phyloP scores from a whole-genome alignment of 2,888 invertebrate species.

The Machimus rusticus region DNA sequence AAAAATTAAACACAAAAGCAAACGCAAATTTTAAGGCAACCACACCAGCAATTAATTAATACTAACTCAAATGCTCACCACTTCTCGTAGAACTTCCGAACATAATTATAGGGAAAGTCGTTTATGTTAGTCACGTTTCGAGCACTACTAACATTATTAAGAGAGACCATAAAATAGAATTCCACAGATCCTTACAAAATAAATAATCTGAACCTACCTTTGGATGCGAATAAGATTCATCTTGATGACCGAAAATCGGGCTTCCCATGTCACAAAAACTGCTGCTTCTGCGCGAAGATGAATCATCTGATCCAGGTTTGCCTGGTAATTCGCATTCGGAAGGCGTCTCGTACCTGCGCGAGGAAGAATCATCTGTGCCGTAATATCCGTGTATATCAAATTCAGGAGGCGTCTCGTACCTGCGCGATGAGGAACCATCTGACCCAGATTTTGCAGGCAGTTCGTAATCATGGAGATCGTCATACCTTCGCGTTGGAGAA shows the following conservation, averaged over 20 bases:
- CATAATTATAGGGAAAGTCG: background rate
- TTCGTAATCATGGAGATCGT: background rate
- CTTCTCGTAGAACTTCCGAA: background rate
- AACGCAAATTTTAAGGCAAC: background rate
- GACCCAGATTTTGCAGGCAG: background rate
- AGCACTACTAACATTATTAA: background rate
- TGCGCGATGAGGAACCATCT: background rate
- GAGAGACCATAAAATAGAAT: background rate
- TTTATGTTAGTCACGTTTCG: conserved; percentile 4
- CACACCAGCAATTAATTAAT: background rate
- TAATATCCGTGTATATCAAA: background rate
- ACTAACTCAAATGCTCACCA: conserved; percentile 10
- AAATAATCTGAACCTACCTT: background rate
- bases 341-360: background rate
- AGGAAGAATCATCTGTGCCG: background rate
- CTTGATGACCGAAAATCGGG: background rate
- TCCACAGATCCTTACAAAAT: background rate
- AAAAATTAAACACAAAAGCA: background rate
- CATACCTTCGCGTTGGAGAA: background rate
- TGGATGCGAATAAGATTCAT: background rate
- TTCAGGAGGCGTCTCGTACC: background rate
- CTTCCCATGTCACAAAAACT: background rate
- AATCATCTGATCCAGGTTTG: background rate
- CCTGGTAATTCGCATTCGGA: background rate
- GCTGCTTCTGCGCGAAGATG: background rate